These are phyloP conservation scores for Oryctes rhinoceros DNA, from an alignment of 1,140 invertebrate species.

Conservation along the genomic window DNA sequence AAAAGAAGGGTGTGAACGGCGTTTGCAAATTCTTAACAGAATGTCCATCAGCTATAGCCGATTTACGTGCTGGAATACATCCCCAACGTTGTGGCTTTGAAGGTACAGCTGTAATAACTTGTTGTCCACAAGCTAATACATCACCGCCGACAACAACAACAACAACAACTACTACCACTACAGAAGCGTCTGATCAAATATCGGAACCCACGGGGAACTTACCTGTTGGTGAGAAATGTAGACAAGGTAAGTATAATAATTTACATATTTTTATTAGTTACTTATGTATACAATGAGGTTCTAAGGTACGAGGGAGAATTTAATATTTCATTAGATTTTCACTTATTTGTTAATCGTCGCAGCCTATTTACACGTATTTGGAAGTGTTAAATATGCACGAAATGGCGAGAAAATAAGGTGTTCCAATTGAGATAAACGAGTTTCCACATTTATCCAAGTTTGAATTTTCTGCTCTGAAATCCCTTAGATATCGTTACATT, in stretches of 20 bases:
- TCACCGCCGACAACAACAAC: neutral
- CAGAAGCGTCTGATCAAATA: neutral
- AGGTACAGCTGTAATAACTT: neutral
- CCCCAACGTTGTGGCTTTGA: conserved; percentile 5
- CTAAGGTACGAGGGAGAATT: no score
- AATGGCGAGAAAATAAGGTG: no score
- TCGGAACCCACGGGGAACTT: neutral
- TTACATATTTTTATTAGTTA: no score
- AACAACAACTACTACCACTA: neutral
- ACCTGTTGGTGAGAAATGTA: conserved; percentile 12
- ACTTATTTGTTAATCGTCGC: no score
- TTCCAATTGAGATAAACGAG: no score
- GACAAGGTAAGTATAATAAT: neutral
- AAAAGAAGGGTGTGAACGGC: conserved; percentile 1
- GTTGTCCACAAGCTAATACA: neutral
- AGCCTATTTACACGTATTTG: no score
- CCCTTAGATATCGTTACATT: no score
- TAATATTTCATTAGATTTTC: no score
- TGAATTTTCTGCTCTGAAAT: no score
- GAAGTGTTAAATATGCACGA: no score
- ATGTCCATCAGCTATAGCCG: neutral
- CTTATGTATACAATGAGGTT: no score
- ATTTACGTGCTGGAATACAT: neutral
- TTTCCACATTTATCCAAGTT: no score
- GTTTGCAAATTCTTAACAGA: neutral